These are phyloP conservation scores for Anguilla rostrata DNA, from an alignment of 2,113 vertebrate genomes.

Conservation along the genomic window DNA sequence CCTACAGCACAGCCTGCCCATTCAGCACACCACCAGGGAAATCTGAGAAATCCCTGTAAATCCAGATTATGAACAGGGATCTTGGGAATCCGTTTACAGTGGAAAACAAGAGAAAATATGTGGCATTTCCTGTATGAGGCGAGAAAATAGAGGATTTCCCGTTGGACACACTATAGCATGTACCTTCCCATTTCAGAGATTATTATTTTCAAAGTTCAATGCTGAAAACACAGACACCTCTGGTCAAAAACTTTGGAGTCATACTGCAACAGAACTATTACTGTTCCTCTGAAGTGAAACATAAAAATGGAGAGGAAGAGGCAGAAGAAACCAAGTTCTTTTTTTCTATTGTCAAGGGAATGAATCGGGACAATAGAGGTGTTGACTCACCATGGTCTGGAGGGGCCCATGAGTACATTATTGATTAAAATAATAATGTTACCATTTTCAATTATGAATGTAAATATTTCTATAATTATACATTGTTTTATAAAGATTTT, in stretches of 20 bases:
- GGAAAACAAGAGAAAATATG: conserved; percentile 5
- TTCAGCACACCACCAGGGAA: background rate
- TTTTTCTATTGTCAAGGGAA: background rate
- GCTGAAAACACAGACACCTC: background rate
- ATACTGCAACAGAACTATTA: background rate
- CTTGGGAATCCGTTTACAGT: conserved; percentile 52
- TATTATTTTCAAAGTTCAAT: background rate
- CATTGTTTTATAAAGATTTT: background rate
- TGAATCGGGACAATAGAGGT: background rate
- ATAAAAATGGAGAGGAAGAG: background rate
- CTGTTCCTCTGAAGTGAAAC: background rate
- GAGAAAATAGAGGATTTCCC: background rate
- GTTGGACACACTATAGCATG: background rate
- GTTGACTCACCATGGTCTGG: background rate
- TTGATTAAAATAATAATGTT: too few relatives aligned
- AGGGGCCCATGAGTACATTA: background rate
- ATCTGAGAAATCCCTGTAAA: background rate
- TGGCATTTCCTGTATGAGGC: conserved; percentile 43
- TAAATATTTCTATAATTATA: too few relatives aligned
- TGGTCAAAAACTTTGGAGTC: background rate
- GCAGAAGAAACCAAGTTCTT: background rate
- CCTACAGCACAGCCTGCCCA: background rate
- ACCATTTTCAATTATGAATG: too few relatives aligned
- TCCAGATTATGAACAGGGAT: conserved; percentile 59
- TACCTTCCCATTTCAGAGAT: background rate